Evolutionary conservation across 2,888 invertebrate genomes (phyloP), one percentile per base, ranked within the genome.

Genomic region (Tryphoninae sp.): DNA sequence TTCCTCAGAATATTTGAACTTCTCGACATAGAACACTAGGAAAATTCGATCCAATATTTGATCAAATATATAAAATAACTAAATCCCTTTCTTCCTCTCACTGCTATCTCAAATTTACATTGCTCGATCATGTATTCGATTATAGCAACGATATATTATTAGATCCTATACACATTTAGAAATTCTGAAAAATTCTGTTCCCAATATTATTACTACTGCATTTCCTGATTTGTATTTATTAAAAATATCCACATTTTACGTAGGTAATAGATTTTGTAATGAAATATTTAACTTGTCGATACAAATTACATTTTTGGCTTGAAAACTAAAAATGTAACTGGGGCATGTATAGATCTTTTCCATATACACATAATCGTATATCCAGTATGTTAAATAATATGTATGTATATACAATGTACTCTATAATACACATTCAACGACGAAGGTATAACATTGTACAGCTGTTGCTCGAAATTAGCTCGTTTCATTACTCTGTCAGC

Each of bases 381-480:
- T 45, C 13, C 13, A 13, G 45, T 13, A 45, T 13, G 9, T 45
- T 13, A 13, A 13, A 13, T 13, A 45, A 45, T 45, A 13, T 45
- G 13, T 16, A 51, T 68, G 40, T 68, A 33, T 11, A 53, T 42
- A 4, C 13, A 45, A 45, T 45, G 13, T 45, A 13, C 45, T 13
- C 13, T 13, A 45, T 45, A 9, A 45, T 9, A 40, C 55, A 42
- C 59, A 58, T n/a, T 26, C 23, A 22, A 59, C 16, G 1, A 1
- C 58, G 22, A 45, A 45, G 13, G 49, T 58, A 33, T 33, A 19
- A 22, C 33, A 33, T 68, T 62, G 62, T 68, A 61, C 58, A 64
- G 69, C 74, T 64, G 69, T 51, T 58, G 58, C 64, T 49, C 59
- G 58, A 51, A 80, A 65, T 75, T 69, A 59, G 80, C 75, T 80